phyloP scores from a whole-genome alignment of 2,888 invertebrate species.

The Heliconius erato region DNA sequence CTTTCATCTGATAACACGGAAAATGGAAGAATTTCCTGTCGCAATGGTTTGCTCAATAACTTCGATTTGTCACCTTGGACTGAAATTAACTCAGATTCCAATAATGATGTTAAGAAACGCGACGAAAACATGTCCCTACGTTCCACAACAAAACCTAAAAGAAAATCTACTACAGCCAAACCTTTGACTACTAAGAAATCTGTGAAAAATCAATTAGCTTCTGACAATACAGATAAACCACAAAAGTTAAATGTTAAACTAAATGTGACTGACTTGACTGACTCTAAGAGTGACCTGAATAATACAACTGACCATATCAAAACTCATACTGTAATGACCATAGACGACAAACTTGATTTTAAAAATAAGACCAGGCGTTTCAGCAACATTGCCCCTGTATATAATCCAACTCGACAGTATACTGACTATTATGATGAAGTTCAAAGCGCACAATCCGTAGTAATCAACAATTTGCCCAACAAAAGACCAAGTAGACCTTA shows the following conservation, averaged over 20 bases:
- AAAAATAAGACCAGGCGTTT: conserved; percentile 78
- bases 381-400: conserved; percentile 66
- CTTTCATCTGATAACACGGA: conserved; percentile 86
- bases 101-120: conserved; percentile 74
- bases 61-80: conserved; percentile 88
- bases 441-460: conserved; percentile 78
- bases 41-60: conserved; percentile 82
- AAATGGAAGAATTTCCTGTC: conserved; percentile 87
- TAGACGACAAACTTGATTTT: conserved; percentile 88
- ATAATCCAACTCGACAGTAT: conserved; percentile 62
- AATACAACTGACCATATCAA: conserved; percentile 58
- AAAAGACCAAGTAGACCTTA: conserved; percentile 79
- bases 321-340: conserved; percentile 66
- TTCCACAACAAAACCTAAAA: conserved; percentile 47
- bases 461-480: conserved; percentile 73
- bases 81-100: conserved; percentile 78
- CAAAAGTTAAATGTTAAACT: conserved; percentile 58
- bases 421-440: conserved; percentile 69
- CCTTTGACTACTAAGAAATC: conserved; percentile 63
- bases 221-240: conserved; percentile 57
- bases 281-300: conserved; percentile 57
- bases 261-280: conserved; percentile 58
- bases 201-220: conserved; percentile 47
- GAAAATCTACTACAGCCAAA: conserved; percentile 59
- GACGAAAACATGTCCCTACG: conserved; percentile 57